Evolutionary conservation across 2,113 vertebrate species (phyloP).

Genomic region (Barbus barbus): DNA sequence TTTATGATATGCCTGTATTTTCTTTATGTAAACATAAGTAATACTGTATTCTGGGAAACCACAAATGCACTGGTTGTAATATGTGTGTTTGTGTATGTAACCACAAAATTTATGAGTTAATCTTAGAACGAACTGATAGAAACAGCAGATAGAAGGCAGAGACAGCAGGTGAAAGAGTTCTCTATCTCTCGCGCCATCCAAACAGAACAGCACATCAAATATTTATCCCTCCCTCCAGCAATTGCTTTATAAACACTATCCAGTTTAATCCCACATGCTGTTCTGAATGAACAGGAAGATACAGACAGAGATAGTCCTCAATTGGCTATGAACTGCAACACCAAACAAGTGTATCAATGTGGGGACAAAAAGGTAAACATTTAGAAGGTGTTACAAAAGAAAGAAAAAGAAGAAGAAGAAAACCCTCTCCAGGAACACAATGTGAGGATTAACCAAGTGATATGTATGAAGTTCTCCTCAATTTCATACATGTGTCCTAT

Average conservation of each 20-base stretch:
- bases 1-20: not conserved
- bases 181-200: slow-evolving; percentile 2
- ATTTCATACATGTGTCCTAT: too few species aligned
- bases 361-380: too few species aligned
- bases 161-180: slow-evolving; percentile 18
- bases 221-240: slow-evolving; percentile 45
- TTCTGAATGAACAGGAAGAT: not conserved
- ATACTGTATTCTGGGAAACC: not conserved
- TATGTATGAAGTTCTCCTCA: too few species aligned
- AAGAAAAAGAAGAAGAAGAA: too few species aligned
- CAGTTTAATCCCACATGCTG: slow-evolving; percentile 44
- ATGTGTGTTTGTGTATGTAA: not conserved
- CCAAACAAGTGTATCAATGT: too few species aligned
- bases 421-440: too few species aligned
- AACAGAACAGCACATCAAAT: slow-evolving; percentile 49
- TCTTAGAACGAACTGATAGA: not conserved
- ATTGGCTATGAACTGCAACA: not conserved
- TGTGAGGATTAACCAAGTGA: too few species aligned
- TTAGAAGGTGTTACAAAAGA: too few species aligned
- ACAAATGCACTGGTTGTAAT: not conserved
- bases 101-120: not conserved
- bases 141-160: not conserved
- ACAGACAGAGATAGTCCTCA: not conserved
- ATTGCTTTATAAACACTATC: slow-evolving; percentile 54
- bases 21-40: not conserved